Conservation (phyloP, 2,113 vertebrate genomes). For the Callospermophilus lateralis region DNA sequence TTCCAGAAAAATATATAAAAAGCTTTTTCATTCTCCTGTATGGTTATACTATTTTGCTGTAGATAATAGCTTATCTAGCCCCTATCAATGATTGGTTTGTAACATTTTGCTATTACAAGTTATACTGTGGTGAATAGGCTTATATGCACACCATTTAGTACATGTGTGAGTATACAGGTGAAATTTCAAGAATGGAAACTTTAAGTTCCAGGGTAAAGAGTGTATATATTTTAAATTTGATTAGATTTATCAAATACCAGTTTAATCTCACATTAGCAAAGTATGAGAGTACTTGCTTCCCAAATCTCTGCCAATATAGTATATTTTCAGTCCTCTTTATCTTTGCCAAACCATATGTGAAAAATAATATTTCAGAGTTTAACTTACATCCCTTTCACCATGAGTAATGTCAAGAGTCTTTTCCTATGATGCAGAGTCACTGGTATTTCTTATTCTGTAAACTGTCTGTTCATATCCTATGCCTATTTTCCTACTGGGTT, state of each 20-base stretch:
- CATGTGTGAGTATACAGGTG: not conserved
- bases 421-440: not conserved
- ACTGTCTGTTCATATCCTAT: conserved; percentile 9
- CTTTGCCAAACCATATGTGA: conserved; percentile 72
- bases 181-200: conserved; percentile 15
- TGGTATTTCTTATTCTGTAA: conserved; percentile 55
- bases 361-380: conserved; percentile 58
- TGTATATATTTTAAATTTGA: conserved; percentile 19
- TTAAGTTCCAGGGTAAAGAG: not conserved
- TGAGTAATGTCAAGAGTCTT: conserved; percentile 50
- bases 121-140: conserved; percentile 14
- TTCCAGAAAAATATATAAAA: not conserved
- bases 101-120: not conserved
- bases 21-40: not conserved
- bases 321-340: conserved; percentile 55
- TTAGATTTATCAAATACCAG: conserved; percentile 46
- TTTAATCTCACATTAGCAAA: not conserved
- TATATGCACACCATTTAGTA: not conserved
- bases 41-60: not conserved
- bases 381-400: conserved; percentile 48
- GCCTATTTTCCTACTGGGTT: not conserved
- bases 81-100: not conserved
- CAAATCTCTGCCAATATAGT: conserved; percentile 43
- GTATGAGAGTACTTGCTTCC: conserved; percentile 15
- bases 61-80: not conserved